Evolutionary conservation across 2,113 vertebrate species (phyloP).

Genomic region (Phaethornis superciliosus): DNA sequence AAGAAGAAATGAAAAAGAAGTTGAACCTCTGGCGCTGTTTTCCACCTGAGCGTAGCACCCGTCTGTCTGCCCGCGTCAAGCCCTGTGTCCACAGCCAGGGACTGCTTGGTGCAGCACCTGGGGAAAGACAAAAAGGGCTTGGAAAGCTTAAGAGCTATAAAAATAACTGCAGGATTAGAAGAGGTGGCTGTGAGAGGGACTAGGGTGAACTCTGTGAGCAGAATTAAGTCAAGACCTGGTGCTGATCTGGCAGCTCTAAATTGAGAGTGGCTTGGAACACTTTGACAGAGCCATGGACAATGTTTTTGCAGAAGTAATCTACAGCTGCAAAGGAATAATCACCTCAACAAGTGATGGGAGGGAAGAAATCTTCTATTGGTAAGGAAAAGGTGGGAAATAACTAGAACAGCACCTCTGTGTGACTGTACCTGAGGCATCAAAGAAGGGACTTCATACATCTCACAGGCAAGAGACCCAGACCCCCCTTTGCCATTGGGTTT

Average conservation of each 20-base stretch:
- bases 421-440: not conserved
- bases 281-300: fast-evolving
- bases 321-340: not conserved
- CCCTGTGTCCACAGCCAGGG: not conserved
- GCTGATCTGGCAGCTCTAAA: not conserved
- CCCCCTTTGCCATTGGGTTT: not conserved
- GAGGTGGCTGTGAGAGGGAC: not conserved
- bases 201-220: not conserved
- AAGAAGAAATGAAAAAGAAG: not conserved
- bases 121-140: not conserved
- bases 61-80: fast-evolving
- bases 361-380: not conserved
- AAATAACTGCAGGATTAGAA: not conserved
- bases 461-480: not conserved
- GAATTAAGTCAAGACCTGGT: not conserved
- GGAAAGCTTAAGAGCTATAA: not conserved
- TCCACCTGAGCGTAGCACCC: not conserved
- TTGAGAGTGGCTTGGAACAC: not conserved
- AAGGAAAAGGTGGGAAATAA: not conserved
- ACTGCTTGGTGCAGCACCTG: fast-evolving
- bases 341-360: not conserved
- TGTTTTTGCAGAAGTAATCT: not conserved
- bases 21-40: not conserved
- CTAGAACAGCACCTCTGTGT: not conserved
- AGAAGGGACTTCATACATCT: too few relatives aligned